Conservation (phyloP, 2,113 vertebrate genomes). For the Mirza zaza region DNA sequence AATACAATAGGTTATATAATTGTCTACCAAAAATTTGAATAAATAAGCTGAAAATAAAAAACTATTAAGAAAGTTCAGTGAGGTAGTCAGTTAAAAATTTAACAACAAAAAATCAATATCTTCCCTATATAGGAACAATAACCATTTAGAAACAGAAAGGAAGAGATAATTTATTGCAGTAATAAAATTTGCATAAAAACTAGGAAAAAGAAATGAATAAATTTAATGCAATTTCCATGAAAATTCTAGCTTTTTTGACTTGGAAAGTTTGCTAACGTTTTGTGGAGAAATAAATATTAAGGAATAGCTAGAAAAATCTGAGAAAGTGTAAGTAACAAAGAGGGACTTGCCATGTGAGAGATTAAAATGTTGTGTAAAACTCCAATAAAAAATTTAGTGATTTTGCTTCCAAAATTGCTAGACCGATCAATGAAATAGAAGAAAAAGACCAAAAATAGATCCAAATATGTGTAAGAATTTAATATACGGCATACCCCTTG, state of each 20-base stretch:
- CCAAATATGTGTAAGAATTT: not conserved
- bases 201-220: not conserved
- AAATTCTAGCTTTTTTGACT: conserved; percentile 18
- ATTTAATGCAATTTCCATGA: not conserved
- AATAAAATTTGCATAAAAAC: not conserved
- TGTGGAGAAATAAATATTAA: not conserved
- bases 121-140: not conserved
- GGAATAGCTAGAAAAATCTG: not conserved
- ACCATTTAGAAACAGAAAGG: not conserved
- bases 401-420: not conserved
- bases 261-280: conserved; percentile 4
- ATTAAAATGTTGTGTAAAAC: not conserved
- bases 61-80: not conserved
- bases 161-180: not conserved
- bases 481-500: not conserved
- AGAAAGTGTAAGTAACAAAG: not conserved
- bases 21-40: conserved; percentile 13
- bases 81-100: conserved; percentile 4
- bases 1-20: not conserved
- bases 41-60: conserved; percentile 28
- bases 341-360: not conserved
- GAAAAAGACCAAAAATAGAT: not conserved
- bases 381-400: not conserved
- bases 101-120: not conserved
- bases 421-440: not conserved